These are phyloP conservation scores for Euglossa dilemma DNA, from an alignment of 1,140 invertebrate species.

Conservation along the genomic window DNA sequence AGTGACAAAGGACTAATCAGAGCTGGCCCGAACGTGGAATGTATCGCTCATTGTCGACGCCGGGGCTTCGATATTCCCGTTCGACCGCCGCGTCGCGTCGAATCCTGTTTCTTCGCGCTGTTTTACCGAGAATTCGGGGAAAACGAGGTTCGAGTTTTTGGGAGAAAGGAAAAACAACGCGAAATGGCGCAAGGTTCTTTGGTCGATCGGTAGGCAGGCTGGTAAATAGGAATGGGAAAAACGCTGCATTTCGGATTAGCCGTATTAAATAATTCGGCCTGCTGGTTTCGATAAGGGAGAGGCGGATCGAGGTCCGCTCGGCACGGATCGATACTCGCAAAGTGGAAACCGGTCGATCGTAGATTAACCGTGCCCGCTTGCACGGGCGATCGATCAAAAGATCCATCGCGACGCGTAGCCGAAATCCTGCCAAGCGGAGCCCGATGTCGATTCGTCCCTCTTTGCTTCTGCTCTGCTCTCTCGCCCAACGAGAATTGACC, in stretches of 20 bases:
- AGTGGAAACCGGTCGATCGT: slow-evolving; percentile 55
- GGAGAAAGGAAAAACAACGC: not conserved
- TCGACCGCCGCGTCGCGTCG: no score
- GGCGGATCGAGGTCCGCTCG: slow-evolving; percentile 24
- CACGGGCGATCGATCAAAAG: slow-evolving; percentile 74
- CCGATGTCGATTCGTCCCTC: slow-evolving; percentile 40
- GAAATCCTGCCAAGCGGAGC: slow-evolving; percentile 47
- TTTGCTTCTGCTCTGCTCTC: not conserved
- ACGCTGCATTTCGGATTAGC: not conserved
- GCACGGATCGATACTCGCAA: slow-evolving; percentile 32
- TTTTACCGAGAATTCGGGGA: not conserved
- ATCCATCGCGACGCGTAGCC: slow-evolving; percentile 59
- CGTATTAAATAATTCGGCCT: not conserved
- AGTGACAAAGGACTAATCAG: slow-evolving; percentile 66
- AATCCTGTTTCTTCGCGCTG: no score
- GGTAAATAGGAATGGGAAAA: not conserved
- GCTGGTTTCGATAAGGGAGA: not conserved
- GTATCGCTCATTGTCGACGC: slow-evolving; percentile 45
- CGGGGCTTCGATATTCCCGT: not conserved
- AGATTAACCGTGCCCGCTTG: slow-evolving; percentile 69
- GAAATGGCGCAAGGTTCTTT: not conserved
- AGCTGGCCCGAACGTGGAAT: slow-evolving; percentile 42
- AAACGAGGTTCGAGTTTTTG: not conserved
- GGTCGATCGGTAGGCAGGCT: not conserved
- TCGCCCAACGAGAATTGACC: slow-evolving; percentile 37